A percentile compares a stretch with the other conserved stretches of the same genome.
phyloP scores from a whole-genome alignment of 1,140 invertebrate genomes.

The honey bee (Apis mellifera) region Amel_HAv3.1 CM009942.2:10670501-10671000 shows the following conservation, averaged over 20 bases:
- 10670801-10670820: conserved; percentile 3
- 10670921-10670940: conserved; percentile 12
- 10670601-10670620: background rate
- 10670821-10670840: background rate
- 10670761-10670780: conserved; percentile 59
- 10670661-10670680: conserved; percentile 58
- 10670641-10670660: conserved; percentile 59
- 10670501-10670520: conserved; percentile 22
- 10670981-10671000: conserved; percentile 1
- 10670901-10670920: conserved; percentile 13
- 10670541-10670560: background rate
- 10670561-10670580: background rate
- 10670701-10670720: conserved; percentile 53
- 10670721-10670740: conserved; percentile 67
- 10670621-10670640: conserved; percentile 56
- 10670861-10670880: conserved; percentile 1
- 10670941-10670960: conserved; percentile 39
- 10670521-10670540: background rate
- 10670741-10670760: conserved; percentile 66
- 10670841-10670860: background rate
- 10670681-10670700: conserved; percentile 63
- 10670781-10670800: conserved; percentile 39
- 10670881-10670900: conserved; percentile 23
- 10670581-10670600: no score
- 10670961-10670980: background rate